phyloP scores from a whole-genome alignment of 2,888 invertebrate genomes.

The Hypolimnas misippus region DNA sequence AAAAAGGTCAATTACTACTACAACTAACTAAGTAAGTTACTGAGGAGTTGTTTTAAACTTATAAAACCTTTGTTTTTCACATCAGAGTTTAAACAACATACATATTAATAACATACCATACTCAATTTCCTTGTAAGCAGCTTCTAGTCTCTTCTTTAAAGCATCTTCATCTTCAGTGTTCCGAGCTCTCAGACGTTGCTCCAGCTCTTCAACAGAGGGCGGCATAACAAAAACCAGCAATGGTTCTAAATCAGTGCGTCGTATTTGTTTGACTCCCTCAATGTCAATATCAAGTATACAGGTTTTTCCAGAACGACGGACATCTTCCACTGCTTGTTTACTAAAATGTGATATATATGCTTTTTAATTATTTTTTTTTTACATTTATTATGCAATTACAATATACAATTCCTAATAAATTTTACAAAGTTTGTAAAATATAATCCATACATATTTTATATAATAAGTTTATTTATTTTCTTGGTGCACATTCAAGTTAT shows the following conservation, averaged over 20 bases:
- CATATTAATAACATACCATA: constrained; percentile 84
- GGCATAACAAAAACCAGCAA: constrained; percentile 95
- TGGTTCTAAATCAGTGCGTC: constrained; percentile 91
- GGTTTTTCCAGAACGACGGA: constrained; percentile 91
- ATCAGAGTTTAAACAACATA: too few relatives aligned
- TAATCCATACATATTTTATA: too few relatives aligned
- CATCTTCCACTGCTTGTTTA: constrained; percentile 92
- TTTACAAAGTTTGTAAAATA: too few relatives aligned
- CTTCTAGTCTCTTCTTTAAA: constrained; percentile 89
- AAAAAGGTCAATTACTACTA: too few relatives aligned
- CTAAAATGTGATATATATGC: constrained; percentile 75
- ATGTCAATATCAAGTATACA: constrained; percentile 98
- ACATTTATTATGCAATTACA: too few relatives aligned
- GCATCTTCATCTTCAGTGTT: constrained; percentile 97
- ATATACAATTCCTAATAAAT: too few relatives aligned
- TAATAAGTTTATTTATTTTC: too few relatives aligned
- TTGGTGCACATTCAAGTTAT: too few relatives aligned
- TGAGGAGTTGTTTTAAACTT: too few relatives aligned
- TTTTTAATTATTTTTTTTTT: not conserved
- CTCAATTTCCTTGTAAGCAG: constrained; percentile 91
- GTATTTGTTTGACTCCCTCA: constrained; percentile 95
- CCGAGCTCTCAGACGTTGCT: constrained; percentile 88
- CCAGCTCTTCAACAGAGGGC: constrained; percentile 92
- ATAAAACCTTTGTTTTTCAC: too few relatives aligned
- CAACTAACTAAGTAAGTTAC: too few relatives aligned